Conservation (phyloP, 1,140 invertebrate genomes). For the Archivesica marissinica region DNA sequence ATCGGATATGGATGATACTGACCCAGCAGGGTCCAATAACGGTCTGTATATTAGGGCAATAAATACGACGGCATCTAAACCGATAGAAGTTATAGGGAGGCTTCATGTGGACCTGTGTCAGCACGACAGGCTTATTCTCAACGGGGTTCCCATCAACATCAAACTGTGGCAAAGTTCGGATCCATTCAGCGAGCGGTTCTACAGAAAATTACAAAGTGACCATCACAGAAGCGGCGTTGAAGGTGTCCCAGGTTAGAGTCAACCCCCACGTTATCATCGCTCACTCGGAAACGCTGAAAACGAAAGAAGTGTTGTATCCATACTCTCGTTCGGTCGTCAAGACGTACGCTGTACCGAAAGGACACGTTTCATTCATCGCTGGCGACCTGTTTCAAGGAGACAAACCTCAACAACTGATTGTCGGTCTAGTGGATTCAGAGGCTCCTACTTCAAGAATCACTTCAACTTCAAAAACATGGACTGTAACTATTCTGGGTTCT, state of each 20-base stretch:
- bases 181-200: conserved; percentile 10
- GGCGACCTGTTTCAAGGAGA: too few relatives aligned
- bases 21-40: background rate
- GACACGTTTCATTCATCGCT: conserved; percentile 27
- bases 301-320: too few relatives aligned
- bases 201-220: background rate
- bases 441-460: conserved; percentile 18
- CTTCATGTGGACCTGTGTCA: too few relatives aligned
- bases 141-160: conserved; percentile 4
- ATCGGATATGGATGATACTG: conserved; percentile 27
- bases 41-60: background rate
- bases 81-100: conserved; percentile 10
- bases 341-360: conserved; percentile 29
- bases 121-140: conserved; percentile 24
- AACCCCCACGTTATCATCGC: conserved; percentile 15
- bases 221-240: conserved; percentile 27
- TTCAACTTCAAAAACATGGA: conserved; percentile 35
- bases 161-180: too few relatives aligned
- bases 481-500: too few relatives aligned
- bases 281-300: background rate
- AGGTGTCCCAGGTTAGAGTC: conserved; percentile 26
- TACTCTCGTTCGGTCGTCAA: conserved; percentile 34
- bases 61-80: background rate
- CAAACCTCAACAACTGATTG: conserved; percentile 6
- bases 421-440: conserved; percentile 12